Evolutionary conservation across 2,113 vertebrate genomes (phyloP).

Genomic region (Paraplagusia blochii): DNA sequence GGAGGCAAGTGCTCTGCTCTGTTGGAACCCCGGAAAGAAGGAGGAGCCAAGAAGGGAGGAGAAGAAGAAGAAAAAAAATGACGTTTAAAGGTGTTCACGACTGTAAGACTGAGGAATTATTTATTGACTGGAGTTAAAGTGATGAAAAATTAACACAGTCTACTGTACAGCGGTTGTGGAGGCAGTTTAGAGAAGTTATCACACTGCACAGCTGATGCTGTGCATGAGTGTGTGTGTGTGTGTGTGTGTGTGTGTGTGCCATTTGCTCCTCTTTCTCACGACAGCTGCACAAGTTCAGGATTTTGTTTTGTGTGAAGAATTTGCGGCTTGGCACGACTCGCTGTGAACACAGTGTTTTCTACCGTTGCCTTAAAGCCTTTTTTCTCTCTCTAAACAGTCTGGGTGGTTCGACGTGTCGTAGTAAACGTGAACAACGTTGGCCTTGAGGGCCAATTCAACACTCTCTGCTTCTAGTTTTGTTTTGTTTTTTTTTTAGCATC

Average conservation of each 20-base stretch:
- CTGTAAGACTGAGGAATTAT: background rate
- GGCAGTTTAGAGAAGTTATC: constrained; percentile 35
- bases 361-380: constrained; percentile 24
- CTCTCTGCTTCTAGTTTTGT: background rate
- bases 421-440: constrained; percentile 1
- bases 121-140: constrained; percentile 9
- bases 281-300: constrained; percentile 58
- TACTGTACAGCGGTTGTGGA: constrained; percentile 18
- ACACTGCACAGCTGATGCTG: constrained; percentile 34
- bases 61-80: background rate
- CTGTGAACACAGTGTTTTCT: constrained; percentile 37
- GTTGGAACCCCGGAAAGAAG: too few relatives aligned
- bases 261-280: constrained; percentile 62
- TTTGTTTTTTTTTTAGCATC: too few relatives aligned
- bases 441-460: background rate
- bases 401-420: constrained; percentile 18
- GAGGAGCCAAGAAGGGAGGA: too few relatives aligned
- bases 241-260: constrained; percentile 25
- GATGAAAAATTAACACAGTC: constrained; percentile 4
- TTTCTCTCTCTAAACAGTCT: constrained; percentile 18
- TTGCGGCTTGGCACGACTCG: constrained; percentile 31
- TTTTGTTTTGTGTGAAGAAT: constrained; percentile 61
- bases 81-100: background rate
- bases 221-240: constrained; percentile 10
- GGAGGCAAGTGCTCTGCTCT: too few relatives aligned